Evolutionary conservation across 2,797 vertebrate genomes (phyloP).

Genomic region (Rachycentron canadum): DNA sequence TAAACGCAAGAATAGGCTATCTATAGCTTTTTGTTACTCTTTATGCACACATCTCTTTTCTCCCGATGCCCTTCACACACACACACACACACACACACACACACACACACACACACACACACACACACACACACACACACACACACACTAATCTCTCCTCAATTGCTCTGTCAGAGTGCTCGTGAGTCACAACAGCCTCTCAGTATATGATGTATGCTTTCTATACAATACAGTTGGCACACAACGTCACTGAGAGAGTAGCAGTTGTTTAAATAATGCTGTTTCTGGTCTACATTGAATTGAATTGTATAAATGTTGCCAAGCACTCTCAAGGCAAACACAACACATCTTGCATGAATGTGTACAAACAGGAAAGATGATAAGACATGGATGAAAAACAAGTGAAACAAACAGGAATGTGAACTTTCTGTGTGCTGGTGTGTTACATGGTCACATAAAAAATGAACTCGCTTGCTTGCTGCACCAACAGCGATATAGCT

Average conservation of each 20-base stretch:
- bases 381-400: not conserved
- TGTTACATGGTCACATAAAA: slow-evolving; percentile 23
- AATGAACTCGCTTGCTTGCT: slow-evolving; percentile 25
- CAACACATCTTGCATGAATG: not conserved
- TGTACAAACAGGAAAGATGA: not conserved
- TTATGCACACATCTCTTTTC: slow-evolving; percentile 18
- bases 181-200: slow-evolving; percentile 35
- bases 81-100: not conserved
- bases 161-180: slow-evolving; percentile 36
- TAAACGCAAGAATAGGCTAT: not conserved
- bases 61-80: not conserved
- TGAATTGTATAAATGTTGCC: slow-evolving; percentile 7
- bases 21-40: not conserved
- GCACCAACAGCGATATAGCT: slow-evolving; percentile 4
- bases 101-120: slow-evolving; percentile 9
- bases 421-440: slow-evolving; percentile 7
- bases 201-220: slow-evolving; percentile 52
- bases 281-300: slow-evolving; percentile 19
- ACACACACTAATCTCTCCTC: slow-evolving; percentile 39
- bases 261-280: slow-evolving; percentile 26
- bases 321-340: slow-evolving; percentile 3
- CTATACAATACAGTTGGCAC: slow-evolving; percentile 51
- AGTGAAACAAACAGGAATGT: not conserved
- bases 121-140: slow-evolving; percentile 28
- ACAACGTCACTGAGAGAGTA: slow-evolving; percentile 58